A percentile compares a stretch with the other conserved stretches of the same genome.
Conservation (phyloP, 2,113 vertebrate genomes). For the Cardinalis cardinalis region DNA sequence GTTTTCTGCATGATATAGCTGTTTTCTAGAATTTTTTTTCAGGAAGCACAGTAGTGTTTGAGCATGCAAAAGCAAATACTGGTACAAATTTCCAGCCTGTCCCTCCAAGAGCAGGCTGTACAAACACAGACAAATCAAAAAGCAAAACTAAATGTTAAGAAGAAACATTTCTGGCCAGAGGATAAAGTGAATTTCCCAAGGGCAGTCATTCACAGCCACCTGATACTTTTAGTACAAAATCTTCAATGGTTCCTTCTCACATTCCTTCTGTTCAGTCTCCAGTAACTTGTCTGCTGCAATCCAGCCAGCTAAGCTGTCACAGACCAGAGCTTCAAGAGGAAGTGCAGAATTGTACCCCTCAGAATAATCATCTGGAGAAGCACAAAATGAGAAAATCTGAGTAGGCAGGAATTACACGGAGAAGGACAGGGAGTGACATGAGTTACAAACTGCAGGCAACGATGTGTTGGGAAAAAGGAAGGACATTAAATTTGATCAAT, state of each 20-base stretch:
- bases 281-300: neutral
- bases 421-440: neutral
- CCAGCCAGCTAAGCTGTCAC: neutral
- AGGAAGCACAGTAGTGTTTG: neutral
- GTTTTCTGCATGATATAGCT: neutral
- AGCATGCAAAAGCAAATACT: neutral
- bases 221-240: neutral
- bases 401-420: neutral
- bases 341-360: neutral
- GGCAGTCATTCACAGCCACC: neutral
- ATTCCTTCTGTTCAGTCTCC: conserved; percentile 2
- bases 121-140: neutral
- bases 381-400: neutral
- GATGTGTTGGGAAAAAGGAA: neutral
- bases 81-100: neutral
- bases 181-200: neutral
- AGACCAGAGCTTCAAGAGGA: neutral
- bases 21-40: neutral
- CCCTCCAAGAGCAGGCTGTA: neutral
- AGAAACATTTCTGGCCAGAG: neutral
- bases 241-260: neutral
- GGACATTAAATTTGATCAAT: neutral
- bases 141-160: neutral
- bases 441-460: neutral
- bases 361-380: neutral